Percentiles rank a stretch among this genome's conserved stretches.
These are phyloP conservation scores for Phalangium opilio DNA, from an alignment of 2,888 invertebrate genomes.

Conservation along the genomic window DNA sequence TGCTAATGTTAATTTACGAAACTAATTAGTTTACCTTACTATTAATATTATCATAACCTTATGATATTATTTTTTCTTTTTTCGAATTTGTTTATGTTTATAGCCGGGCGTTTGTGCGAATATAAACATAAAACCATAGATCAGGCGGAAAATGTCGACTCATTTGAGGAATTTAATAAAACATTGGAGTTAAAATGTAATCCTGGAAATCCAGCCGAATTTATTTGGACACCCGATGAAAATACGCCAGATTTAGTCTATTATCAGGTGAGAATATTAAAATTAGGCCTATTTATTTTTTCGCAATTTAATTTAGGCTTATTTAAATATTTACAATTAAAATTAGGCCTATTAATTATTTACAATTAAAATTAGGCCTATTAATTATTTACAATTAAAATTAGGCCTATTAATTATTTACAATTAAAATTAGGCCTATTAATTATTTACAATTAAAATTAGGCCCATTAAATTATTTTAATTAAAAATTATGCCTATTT, in stretches of 20 bases:
- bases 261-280: constrained; percentile 41
- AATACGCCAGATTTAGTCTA: constrained; percentile 79
- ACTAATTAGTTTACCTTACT: not conserved
- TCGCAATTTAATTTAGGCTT: too few relatives aligned
- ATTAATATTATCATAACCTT: not conserved
- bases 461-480: too few relatives aligned
- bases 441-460: too few relatives aligned
- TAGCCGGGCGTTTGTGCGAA: constrained; percentile 65
- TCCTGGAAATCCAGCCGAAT: constrained; percentile 41
- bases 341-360: too few relatives aligned
- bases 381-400: too few relatives aligned
- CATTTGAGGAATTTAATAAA: constrained; percentile 64
- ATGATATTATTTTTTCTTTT: not conserved
- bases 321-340: too few relatives aligned
- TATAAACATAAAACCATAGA: constrained; percentile 68
- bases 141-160: constrained; percentile 45
- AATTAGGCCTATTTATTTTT: not conserved
- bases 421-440: too few relatives aligned
- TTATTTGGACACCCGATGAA: constrained; percentile 71
- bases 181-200: constrained; percentile 68
- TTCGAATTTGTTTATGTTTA: constrained; percentile 27
- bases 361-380: too few relatives aligned
- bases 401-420: too few relatives aligned
- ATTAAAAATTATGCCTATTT: too few relatives aligned
- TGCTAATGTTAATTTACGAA: not conserved